Percentiles rank a stretch among this genome's conserved stretches.
Conservation (phyloP, 2,113 vertebrate genomes). For the Neoarius graeffei region DNA sequence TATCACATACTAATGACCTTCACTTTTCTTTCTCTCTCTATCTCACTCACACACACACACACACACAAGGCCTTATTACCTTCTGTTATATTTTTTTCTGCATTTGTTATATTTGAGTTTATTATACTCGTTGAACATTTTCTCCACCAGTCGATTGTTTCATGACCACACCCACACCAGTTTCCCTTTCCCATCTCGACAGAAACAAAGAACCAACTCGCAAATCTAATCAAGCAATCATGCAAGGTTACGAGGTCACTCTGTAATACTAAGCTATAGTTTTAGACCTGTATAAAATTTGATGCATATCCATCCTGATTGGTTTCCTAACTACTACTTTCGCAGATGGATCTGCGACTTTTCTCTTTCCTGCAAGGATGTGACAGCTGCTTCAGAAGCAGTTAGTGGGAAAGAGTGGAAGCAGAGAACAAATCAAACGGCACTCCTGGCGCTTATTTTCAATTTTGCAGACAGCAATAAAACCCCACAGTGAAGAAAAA, state of each 20-base stretch:
- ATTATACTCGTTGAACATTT: not conserved
- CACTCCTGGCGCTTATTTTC: conserved; percentile 36
- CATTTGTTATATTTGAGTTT: not conserved
- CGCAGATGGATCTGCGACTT: conserved; percentile 4
- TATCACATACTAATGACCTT: conserved; percentile 2
- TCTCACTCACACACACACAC: not conserved
- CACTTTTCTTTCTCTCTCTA: not conserved
- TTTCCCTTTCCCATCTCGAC: not conserved
- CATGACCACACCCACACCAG: not conserved
- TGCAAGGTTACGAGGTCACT: not conserved
- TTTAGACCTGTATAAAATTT: not conserved
- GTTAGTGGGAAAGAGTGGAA: not conserved
- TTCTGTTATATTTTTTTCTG: not conserved
- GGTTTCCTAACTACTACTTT: conserved; percentile 26
- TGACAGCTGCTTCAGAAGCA: conserved; percentile 21
- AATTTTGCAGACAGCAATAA: conserved; percentile 35
- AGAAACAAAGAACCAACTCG: not conserved
- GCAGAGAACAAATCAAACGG: conserved; percentile 39
- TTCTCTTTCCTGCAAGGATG: conserved; percentile 11
- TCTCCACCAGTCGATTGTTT: conserved; percentile 1
- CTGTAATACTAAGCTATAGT: conserved; percentile 8
- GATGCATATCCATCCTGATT: not conserved
- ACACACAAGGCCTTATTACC: not conserved
- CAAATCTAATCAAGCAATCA: conserved; percentile 19
- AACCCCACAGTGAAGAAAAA: not conserved